These are phyloP conservation scores for Holacanthus passer DNA, from an alignment of 2,113 vertebrate genomes.

Conservation along the genomic window DNA sequence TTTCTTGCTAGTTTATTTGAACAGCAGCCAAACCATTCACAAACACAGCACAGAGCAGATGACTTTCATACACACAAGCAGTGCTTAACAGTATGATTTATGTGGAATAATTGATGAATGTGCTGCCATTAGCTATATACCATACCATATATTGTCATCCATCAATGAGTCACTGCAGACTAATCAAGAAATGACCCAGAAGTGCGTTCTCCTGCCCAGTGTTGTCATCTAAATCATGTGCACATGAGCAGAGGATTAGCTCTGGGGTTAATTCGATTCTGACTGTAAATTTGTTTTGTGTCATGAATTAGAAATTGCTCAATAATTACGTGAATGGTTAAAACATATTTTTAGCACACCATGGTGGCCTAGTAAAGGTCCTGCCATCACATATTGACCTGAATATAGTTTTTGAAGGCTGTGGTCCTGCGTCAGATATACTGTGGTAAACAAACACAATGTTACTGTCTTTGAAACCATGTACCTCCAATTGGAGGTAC, in stretches of 20 bases:
- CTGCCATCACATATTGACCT: neutral
- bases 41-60: constrained; percentile 8
- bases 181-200: constrained; percentile 63
- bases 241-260: constrained; percentile 30
- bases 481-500: neutral
- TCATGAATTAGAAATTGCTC: constrained; percentile 24
- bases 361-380: neutral
- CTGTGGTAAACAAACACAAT: neutral
- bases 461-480: neutral
- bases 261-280: constrained; percentile 44
- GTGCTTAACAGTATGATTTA: constrained; percentile 39
- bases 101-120: constrained; percentile 45
- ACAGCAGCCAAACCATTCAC: constrained; percentile 11
- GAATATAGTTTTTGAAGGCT: neutral
- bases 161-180: constrained; percentile 48
- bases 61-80: constrained; percentile 27
- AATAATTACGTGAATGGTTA: constrained; percentile 25
- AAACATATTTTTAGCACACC: neutral
- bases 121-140: constrained; percentile 34
- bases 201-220: constrained; percentile 15
- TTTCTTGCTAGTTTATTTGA: constrained; percentile 3
- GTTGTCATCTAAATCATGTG: constrained; percentile 54
- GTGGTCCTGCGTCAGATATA: neutral
- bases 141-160: constrained; percentile 34
- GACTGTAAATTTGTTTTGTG: constrained; percentile 41